Evolutionary conservation across 2,113 vertebrate genomes (phyloP).

Genomic region (Dasypus novemcinctus): DNA sequence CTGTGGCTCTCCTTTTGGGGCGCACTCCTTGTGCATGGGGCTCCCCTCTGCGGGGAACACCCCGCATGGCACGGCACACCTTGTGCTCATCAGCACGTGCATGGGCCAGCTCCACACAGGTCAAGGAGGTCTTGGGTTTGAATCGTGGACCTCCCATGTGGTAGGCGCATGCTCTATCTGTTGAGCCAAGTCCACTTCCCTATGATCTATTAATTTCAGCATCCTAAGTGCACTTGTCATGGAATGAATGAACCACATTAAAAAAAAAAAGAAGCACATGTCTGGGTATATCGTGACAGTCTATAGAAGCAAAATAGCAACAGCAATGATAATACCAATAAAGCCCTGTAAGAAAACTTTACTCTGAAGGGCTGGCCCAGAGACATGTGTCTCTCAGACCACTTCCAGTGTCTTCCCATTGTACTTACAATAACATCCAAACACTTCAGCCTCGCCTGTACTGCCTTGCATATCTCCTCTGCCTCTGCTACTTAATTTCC

Average conservation of each 20-base stretch:
- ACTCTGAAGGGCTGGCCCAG: not conserved
- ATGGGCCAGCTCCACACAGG: too few relatives aligned
- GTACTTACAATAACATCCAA: not conserved
- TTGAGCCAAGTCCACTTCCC: too few relatives aligned
- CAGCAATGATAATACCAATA: not conserved
- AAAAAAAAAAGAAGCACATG: too few relatives aligned
- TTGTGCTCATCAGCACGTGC: too few relatives aligned
- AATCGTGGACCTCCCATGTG: too few relatives aligned
- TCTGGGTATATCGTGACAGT: not conserved
- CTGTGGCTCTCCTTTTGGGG: too few relatives aligned
- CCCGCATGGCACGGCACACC: too few relatives aligned
- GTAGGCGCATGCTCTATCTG: too few relatives aligned
- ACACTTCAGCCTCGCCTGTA: not conserved
- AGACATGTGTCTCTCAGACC: not conserved
- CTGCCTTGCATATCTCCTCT: not conserved
- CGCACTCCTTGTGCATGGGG: too few relatives aligned
- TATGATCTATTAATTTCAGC: not conserved
- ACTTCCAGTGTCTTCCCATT: not conserved
- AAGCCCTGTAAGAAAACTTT: not conserved
- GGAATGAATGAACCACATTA: too few relatives aligned
- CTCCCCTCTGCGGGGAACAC: too few relatives aligned
- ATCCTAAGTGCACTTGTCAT: not conserved
- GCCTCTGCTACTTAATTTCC: not conserved
- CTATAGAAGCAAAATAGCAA: not conserved
- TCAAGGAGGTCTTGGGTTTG: too few relatives aligned